phyloP scores from a whole-genome alignment of 2,888 invertebrate genomes.

The Polydrusus pterygomalis region DNA sequence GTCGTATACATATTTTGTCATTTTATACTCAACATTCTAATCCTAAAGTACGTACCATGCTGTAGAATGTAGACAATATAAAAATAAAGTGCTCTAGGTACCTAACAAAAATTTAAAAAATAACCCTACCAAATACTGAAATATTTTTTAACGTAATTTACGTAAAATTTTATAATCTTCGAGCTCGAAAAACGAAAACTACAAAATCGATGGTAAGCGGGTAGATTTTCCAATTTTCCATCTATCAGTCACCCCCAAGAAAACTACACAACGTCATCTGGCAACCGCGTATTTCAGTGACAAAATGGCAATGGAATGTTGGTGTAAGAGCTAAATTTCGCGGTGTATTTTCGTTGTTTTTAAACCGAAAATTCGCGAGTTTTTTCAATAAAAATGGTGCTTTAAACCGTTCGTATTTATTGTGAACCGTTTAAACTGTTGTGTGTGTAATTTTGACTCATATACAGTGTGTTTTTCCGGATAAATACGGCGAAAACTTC shows the following conservation, averaged over 20 bases:
- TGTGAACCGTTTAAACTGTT: constrained; percentile 61
- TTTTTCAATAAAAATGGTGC: constrained; percentile 65
- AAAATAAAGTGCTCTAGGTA: too few species aligned
- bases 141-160: too few species aligned
- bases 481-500: constrained; percentile 70
- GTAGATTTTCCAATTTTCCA: constrained; percentile 11
- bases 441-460: constrained; percentile 63
- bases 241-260: constrained; percentile 14
- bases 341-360: constrained; percentile 68
- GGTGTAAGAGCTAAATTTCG: constrained; percentile 68
- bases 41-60: too few species aligned
- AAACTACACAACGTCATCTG: constrained; percentile 39
- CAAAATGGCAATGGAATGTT: constrained; percentile 74
- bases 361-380: constrained; percentile 61
- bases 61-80: too few species aligned
- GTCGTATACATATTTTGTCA: too few species aligned
- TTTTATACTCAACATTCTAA: too few species aligned
- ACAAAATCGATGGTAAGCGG: background rate
- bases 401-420: constrained; percentile 62
- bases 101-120: too few species aligned
- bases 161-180: too few species aligned
- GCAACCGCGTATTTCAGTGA: constrained; percentile 68
- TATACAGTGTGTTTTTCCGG: constrained; percentile 66
- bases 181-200: too few species aligned
- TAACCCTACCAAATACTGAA: too few species aligned